Base-by-base conservation (phyloP, 2,113 vertebrate genomes). In the Podarcis raffonei region DNA sequence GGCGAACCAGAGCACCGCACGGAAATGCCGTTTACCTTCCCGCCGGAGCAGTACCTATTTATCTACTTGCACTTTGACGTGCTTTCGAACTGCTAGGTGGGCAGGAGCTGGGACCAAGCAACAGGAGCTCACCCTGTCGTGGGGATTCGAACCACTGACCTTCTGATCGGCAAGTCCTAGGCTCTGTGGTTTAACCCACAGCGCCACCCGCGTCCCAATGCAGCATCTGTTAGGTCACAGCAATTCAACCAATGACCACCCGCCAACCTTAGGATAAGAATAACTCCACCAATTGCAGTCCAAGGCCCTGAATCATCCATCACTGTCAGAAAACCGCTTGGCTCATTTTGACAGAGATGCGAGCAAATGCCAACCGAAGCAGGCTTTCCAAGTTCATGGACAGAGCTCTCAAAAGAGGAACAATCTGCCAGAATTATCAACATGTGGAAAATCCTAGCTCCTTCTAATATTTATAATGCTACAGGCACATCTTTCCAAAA, bases 401-500 rank as follows among this genome's bases (percentile, higher is more conserved):
- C 16, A 4, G 20, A 81, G 57, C 57, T 62, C 79, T 62, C 79
- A 35, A 81, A 35, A 35, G 79, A 62, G 1, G 53, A 57, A 37
- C 6, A 16, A 13, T 48, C 32, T 81, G n/a, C 18, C 32, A 53
- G 69, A 75, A 23, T 75, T 4, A 82, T 30, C 18, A 1, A 20
- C 16, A 23, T 15, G 32, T 16, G 18, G 18, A 39, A 32, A 9
- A 62, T 79, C 4, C 16, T 76, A 76, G 71, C 87, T 92, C 85
- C 86, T 94, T 91, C 83, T 84, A 1, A 91, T 84, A 3, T 68
- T 68, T 30, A 90, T 35, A 91, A 77, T 32, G 0, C 0, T 85
- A 83, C n/a, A 92, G 0, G 0, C 84, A 57, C n/a, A n/a, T n/a
- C n/a, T n/a, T n/a, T n/a, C n/a, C n/a, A n/a, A n/a, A n/a, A n/a